A percentile compares a stretch with the other conserved stretches of the same genome.
Evolutionary conservation across 2,113 vertebrate genomes (phyloP).

Genomic region (Phyllopteryx taeniolatus): DNA sequence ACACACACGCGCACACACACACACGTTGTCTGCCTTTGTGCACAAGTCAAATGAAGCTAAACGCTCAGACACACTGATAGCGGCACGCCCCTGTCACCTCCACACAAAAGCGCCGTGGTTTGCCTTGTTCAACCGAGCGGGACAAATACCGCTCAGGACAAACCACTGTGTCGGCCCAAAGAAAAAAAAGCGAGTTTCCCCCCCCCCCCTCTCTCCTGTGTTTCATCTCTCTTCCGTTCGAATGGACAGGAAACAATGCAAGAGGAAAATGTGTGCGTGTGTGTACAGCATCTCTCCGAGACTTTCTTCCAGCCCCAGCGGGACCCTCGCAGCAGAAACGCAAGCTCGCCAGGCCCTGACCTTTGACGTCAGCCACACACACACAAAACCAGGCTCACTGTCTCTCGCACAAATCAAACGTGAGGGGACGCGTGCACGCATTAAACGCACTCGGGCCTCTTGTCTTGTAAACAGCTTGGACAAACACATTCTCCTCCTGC

Average conservation of each 20-base stretch:
- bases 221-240: constrained; percentile 61
- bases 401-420: constrained; percentile 63
- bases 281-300: constrained; percentile 23
- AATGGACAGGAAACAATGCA: constrained; percentile 58
- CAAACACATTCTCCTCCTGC: constrained; percentile 54
- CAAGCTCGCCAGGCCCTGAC: constrained; percentile 70
- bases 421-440: not conserved
- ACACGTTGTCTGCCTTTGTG: constrained; percentile 7
- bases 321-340: constrained; percentile 57
- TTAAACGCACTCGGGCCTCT: constrained; percentile 5
- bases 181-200: constrained; percentile 13
- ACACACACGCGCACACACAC: constrained; percentile 18
- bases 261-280: constrained; percentile 11
- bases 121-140: constrained; percentile 64
- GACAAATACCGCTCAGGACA: constrained; percentile 71
- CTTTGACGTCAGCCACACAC: constrained; percentile 59
- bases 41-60: constrained; percentile 32
- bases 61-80: constrained; percentile 31
- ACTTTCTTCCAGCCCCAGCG: constrained; percentile 53
- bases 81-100: constrained; percentile 61
- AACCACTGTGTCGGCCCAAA: constrained; percentile 45
- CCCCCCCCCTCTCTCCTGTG: not conserved
- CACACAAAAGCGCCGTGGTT: constrained; percentile 71
- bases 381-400: constrained; percentile 50
- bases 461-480: constrained; percentile 68